Conservation (phyloP, 1,140 invertebrate species). For the Aporrectodea caliginosa region DNA sequence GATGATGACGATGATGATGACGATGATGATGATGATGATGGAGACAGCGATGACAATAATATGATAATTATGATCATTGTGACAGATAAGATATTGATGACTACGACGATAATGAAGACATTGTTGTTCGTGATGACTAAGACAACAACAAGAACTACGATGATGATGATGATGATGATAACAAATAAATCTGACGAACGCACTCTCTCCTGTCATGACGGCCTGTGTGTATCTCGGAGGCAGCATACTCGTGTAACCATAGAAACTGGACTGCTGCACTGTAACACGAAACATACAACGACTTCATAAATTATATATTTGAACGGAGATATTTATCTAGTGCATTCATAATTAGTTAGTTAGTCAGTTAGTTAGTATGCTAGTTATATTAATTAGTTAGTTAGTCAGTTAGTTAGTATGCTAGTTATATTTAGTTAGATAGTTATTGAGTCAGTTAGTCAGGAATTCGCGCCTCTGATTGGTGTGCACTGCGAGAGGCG, state of each 20-base stretch:
- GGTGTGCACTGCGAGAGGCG: too few species aligned
- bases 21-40: not conserved
- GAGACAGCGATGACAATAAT: not conserved
- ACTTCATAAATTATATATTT: too few species aligned
- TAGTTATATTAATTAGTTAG: too few species aligned
- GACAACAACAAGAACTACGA: not conserved
- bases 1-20: not conserved
- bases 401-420: too few species aligned
- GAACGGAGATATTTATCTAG: too few species aligned
- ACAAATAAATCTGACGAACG: too few species aligned
- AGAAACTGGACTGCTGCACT: constrained; percentile 90
- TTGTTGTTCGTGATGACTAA: too few species aligned
- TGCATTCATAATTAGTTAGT: too few species aligned
- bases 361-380: too few species aligned
- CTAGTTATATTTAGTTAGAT: too few species aligned
- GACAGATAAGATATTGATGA: not conserved
- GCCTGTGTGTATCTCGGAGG: constrained; percentile 84
- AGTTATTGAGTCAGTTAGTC: too few species aligned
- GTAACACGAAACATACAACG: constrained; percentile 46
- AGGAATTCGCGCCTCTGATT: too few species aligned
- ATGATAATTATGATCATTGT: constrained; percentile 4
- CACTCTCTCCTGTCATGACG: constrained; percentile 90
- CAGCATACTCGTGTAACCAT: constrained; percentile 86
- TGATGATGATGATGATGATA: constrained; percentile 6
- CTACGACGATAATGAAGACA: not conserved